Evolutionary conservation across 2,888 invertebrate species (phyloP).

Genomic region (Melipona beecheii): DNA sequence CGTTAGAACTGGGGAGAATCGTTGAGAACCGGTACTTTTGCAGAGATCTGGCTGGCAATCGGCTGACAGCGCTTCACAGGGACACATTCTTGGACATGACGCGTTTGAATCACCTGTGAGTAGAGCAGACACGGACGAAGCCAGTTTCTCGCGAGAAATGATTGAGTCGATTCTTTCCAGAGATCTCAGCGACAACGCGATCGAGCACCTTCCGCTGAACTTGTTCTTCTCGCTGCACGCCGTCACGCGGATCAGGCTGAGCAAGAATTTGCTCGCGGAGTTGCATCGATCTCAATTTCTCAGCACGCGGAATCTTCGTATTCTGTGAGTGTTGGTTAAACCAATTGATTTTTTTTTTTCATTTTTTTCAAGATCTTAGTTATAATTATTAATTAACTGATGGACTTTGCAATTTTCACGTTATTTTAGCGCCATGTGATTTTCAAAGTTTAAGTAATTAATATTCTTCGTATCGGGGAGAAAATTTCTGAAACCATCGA

Average conservation of each 20-base stretch:
- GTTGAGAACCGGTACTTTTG: background rate
- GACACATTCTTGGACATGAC: slow-evolving; percentile 88
- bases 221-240: slow-evolving; percentile 79
- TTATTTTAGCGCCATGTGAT: too few species aligned
- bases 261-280: slow-evolving; percentile 78
- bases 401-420: too few species aligned
- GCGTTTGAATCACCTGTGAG: slow-evolving; percentile 86
- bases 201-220: slow-evolving; percentile 80
- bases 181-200: slow-evolving; percentile 79
- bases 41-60: slow-evolving; percentile 91
- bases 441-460: too few species aligned
- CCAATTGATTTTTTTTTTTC: too few species aligned
- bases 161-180: slow-evolving; percentile 66
- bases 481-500: too few species aligned
- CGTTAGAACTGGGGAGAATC: background rate
- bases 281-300: slow-evolving; percentile 78
- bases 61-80: slow-evolving; percentile 88
- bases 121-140: slow-evolving; percentile 38
- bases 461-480: too few species aligned
- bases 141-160: background rate
- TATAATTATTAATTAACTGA: too few species aligned
- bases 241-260: slow-evolving; percentile 77
- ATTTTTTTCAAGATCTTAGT: too few species aligned
- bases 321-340: slow-evolving; percentile 74
- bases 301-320: slow-evolving; percentile 77